Percentiles rank a stretch among this genome's conserved stretches.
These are phyloP conservation scores for Coregonus sp. DNA, from an alignment of 2,797 vertebrate genomes.

Conservation along the genomic window DNA sequence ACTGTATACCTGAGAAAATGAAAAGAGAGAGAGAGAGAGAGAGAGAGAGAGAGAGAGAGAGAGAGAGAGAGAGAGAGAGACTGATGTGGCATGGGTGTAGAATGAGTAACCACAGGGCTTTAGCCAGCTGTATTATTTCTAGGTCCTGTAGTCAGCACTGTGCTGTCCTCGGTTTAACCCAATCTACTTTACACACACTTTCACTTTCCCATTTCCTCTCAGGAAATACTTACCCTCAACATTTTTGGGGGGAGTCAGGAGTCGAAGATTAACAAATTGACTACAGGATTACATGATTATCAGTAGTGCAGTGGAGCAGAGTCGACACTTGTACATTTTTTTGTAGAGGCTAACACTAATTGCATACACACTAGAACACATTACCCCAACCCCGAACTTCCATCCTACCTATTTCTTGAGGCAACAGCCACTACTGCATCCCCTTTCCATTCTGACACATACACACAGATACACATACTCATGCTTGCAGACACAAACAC, in stretches of 20 bases:
- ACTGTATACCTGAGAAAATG: conserved; percentile 16
- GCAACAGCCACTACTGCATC: too few relatives aligned
- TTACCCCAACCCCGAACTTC: background rate
- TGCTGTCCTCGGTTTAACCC: background rate
- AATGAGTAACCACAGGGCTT: conserved; percentile 15
- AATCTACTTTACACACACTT: conserved; percentile 16
- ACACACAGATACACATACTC: background rate
- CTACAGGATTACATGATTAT: background rate
- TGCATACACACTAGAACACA: background rate
- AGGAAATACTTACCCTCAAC: conserved; percentile 15
- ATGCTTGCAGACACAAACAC: background rate
- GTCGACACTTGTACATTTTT: background rate
- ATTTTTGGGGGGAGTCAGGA: background rate
- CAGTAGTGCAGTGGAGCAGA: background rate
- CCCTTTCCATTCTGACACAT: background rate
- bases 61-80: background rate
- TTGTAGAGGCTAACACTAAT: background rate
- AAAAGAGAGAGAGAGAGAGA: conserved; percentile 21
- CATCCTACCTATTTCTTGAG: too few relatives aligned
- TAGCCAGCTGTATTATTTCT: conserved; percentile 15
- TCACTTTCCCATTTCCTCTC: conserved; percentile 10
- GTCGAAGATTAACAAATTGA: background rate
- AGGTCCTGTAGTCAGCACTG: conserved; percentile 21
- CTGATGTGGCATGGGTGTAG: conserved; percentile 1
- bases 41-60: conserved; percentile 7